Percentiles rank a stretch among this genome's conserved stretches.
phyloP scores from a whole-genome alignment of 2,113 vertebrate species.

The Ctenomys sociabilis region DNA sequence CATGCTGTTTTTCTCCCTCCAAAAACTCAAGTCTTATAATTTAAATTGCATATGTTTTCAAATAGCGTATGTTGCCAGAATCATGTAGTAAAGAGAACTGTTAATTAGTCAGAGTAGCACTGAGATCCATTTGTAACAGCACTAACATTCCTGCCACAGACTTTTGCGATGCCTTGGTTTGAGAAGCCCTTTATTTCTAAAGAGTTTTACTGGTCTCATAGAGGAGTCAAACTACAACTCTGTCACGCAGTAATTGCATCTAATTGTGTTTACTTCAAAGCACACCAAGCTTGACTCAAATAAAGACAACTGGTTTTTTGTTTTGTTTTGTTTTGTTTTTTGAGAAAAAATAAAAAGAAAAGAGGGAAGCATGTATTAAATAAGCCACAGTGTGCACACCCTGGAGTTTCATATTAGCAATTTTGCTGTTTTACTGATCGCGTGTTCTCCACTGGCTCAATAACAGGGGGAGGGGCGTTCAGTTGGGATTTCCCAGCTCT shows the following conservation, averaged over 20 bases:
- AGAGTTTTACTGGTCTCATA: background rate
- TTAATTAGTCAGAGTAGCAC: background rate
- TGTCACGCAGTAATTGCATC: background rate
- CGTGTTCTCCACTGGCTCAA: constrained; percentile 27
- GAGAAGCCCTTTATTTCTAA: constrained; percentile 41
- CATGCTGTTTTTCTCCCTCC: background rate
- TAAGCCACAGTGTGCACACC: background rate
- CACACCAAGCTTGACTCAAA: constrained; percentile 6
- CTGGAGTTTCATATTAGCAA: background rate
- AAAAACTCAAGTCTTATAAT: background rate
- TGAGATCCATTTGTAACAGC: background rate
- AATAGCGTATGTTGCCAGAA: background rate
- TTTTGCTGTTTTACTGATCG: background rate
- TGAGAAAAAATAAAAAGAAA: background rate
- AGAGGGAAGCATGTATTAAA: background rate
- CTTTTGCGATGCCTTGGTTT: background rate
- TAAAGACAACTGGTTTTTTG: constrained; percentile 35
- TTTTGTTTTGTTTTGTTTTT: too few species aligned
- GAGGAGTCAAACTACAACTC: background rate
- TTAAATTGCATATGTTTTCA: background rate
- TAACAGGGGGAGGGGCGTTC: constrained; percentile 31
- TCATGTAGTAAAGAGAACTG: background rate
- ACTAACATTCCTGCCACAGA: background rate
- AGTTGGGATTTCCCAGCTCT: constrained; percentile 75
- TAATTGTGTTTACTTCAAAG: constrained; percentile 1